Evolutionary conservation across 2,113 vertebrate genomes (phyloP).

Genomic region (Microtus pennsylvanicus): DNA sequence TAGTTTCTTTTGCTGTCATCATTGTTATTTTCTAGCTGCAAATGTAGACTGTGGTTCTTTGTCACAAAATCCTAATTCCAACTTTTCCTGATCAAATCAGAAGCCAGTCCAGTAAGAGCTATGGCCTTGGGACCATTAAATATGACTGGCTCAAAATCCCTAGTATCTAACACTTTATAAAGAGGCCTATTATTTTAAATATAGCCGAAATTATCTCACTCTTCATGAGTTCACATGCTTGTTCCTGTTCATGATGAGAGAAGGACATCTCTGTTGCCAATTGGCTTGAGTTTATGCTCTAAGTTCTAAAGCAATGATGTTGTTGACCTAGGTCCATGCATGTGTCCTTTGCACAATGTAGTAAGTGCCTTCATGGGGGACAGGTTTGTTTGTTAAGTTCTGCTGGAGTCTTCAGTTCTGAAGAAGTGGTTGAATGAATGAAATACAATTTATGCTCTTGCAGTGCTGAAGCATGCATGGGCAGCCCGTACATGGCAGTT

Average conservation of each 20-base stretch:
- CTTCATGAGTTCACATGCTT: not conserved
- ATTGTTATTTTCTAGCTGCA: not conserved
- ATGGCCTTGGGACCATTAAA: rapidly evolving
- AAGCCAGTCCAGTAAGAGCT: not conserved
- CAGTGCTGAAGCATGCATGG: no score
- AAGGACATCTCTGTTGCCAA: no score
- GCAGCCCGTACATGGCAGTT: no score
- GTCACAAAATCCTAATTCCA: not conserved
- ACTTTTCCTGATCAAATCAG: not conserved
- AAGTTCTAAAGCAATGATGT: not conserved
- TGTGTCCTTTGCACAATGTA: no score
- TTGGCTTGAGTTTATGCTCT: no score
- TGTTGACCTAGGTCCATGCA: rapidly evolving
- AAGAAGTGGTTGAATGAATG: not conserved
- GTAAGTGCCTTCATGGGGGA: not conserved
- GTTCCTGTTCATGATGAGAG: not conserved
- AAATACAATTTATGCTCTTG: no score
- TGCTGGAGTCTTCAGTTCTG: not conserved
- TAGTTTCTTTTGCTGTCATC: not conserved
- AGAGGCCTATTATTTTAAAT: no score
- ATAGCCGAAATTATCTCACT: no score
- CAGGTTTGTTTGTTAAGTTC: not conserved
- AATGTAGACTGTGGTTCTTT: not conserved
- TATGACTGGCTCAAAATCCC: no score
- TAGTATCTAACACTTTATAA: not conserved